phyloP scores from a whole-genome alignment of 2,113 vertebrate species.

The Marmota flaviventris region DNA sequence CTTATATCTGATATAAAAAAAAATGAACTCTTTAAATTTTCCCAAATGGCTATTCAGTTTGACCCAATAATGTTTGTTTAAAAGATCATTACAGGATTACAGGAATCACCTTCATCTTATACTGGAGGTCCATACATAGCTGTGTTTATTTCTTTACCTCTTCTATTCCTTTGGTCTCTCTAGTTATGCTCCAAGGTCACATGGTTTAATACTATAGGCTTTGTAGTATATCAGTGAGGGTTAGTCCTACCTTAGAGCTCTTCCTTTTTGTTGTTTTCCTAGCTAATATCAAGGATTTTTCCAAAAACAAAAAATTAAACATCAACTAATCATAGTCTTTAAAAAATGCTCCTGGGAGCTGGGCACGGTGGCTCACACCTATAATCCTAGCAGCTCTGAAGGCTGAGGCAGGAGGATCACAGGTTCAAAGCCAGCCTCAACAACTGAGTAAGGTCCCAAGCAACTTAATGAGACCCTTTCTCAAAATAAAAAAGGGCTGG shows the following conservation, averaged over 20 bases:
- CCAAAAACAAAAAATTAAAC: not conserved
- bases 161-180: not conserved
- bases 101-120: not conserved
- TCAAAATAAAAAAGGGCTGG: too few species aligned
- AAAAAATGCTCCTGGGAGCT: not conserved
- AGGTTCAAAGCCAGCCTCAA: too few species aligned
- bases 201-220: not conserved
- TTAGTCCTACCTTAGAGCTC: not conserved
- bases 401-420: too few species aligned
- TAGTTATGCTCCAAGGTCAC: not conserved
- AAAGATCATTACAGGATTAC: not conserved
- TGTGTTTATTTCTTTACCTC: not conserved
- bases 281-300: not conserved
- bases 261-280: not conserved
- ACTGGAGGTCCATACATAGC: not conserved
- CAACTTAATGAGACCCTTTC: too few species aligned
- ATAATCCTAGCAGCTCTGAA: too few species aligned
- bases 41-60: conserved; percentile 2
- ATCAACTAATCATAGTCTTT: conserved; percentile 9
- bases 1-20: not conserved
- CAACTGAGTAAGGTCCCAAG: too few species aligned
- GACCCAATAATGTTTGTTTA: not conserved
- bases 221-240: not conserved
- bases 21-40: conserved; percentile 12
- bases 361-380: too few species aligned